Base-by-base conservation (phyloP, 2,113 vertebrate species). In the Coptodon rendalli region DNA sequence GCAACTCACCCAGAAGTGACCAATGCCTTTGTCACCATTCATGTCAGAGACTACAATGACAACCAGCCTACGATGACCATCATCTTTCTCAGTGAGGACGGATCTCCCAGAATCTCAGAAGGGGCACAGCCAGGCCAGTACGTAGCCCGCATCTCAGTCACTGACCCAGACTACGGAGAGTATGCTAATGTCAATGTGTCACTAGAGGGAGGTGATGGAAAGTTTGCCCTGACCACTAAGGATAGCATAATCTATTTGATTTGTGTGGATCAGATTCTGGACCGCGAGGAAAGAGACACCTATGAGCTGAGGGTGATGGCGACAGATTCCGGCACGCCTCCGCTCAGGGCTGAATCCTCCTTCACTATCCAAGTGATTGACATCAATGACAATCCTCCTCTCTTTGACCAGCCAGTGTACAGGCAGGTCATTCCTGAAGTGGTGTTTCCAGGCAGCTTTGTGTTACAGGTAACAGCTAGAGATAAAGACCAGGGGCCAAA, bases 21-120 rank as follows among this genome's bases (percentile, higher is more conserved):
- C 84, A 99, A 99, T 1, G 97, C 98, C 24, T 99, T 99, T n/a
- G 98, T 99, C 81, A 99, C 99, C 11, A 98, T 99, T 81, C 98
- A 99, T 0, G 98, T 99, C 38, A 96, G 98, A 34, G 99, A 99
- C 91, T 99, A 97, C 93, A 99, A 99, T 5, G 99, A 99, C 96
- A 99, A 99, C 94, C 98, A 99, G 92, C 99, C 98, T 82, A 99
- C 98, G 16, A 99, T 99, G 98, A 99, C 98, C 24, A 99, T 99
- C 90, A 99, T 99, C 93, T 99, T 99, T 90, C 97, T 99, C 82
- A 99, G 98, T 11, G 98, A 99, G 53, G 98, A 99, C 1, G 99
- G 99, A 38, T 98, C 98, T 27, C 98, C 99, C 0, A 97, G 97
- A 50, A 97, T 99, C 91, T 99, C 98, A 0, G 99, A 99, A 93